These are phyloP conservation scores for Crenuchus spilurus DNA, from an alignment of 2,797 vertebrate species.

Conservation along the genomic window DNA sequence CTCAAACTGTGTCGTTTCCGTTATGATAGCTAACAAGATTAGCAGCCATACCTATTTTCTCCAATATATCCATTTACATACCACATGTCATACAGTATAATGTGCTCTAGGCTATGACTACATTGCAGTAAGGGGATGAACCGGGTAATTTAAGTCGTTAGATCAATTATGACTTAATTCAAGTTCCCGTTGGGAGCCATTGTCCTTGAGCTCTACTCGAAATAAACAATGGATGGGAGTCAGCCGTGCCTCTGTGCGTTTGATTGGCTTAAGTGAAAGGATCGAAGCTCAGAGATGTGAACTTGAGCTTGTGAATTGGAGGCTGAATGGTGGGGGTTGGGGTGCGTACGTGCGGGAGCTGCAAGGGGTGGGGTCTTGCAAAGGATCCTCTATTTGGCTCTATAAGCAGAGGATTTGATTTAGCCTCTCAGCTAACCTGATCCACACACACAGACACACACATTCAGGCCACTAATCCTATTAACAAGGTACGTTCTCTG, in stretches of 20 bases:
- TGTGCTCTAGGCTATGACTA: too few relatives aligned
- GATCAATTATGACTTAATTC: too few relatives aligned
- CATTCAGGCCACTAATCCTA: constrained; percentile 56
- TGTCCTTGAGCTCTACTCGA: neutral
- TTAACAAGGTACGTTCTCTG: constrained; percentile 50
- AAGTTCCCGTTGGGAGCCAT: too few relatives aligned
- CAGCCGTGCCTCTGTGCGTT: constrained; percentile 5
- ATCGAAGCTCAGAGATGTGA: constrained; percentile 37
- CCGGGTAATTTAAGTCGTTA: too few relatives aligned
- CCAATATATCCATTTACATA: too few relatives aligned
- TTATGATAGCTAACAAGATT: too few relatives aligned
- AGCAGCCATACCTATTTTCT: too few relatives aligned
- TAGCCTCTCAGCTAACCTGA: constrained; percentile 59
- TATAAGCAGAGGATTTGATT: constrained; percentile 58
- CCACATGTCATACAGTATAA: too few relatives aligned
- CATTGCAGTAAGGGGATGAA: too few relatives aligned
- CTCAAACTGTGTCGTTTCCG: too few relatives aligned
- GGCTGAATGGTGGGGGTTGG: constrained; percentile 20
- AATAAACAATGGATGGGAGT: constrained; percentile 21
- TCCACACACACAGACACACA: constrained; percentile 31
- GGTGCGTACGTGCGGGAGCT: constrained; percentile 59
- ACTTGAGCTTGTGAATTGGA: constrained; percentile 46
- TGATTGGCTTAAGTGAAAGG: constrained; percentile 30
- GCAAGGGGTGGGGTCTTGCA: constrained; percentile 20
- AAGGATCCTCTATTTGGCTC: constrained; percentile 36